Evolutionary conservation across 1,140 invertebrate genomes (phyloP), one percentile per base, ranked within the genome.

Genomic region (Drosophila kohkoa): DNA sequence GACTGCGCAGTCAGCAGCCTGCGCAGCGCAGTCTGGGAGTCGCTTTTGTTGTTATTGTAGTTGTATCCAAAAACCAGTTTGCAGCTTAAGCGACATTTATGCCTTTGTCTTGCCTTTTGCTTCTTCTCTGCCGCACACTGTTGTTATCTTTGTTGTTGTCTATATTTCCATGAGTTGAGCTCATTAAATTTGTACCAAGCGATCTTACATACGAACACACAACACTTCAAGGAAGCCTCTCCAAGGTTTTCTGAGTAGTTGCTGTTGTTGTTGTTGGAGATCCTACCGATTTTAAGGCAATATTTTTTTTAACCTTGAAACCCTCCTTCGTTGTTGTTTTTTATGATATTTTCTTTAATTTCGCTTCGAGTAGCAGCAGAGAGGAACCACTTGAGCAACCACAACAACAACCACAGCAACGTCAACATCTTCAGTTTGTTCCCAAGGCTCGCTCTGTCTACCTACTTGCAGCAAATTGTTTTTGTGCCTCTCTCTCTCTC

Each of bases 51-150:
- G 48, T 68, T 68, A 10, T 20, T 57, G 54, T 41, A 43, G 30
- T 38, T 28, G 54, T 16, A 20, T 13, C 35, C 16, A 43, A 51
- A 20, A 76, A 76, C 74, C 62, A 28, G 74, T 76, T 76, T 68
- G 63, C 63, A 68, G 75, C 75, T 77, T 66, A 71, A 72, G 62
- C 74, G 70, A 77, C 75, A 77, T 77, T 74, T 68, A 77, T 67
- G 70, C 41, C 49, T 72, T 64, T 74, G 60, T 32, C 60, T 68
- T 74, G 52, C 25, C 30, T 10, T 16, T n/a, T 49, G 8, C 54
- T 35, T 32, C 30, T 5, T 52, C 5, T 16, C 11, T 16, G 11
- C 25, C 16, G 6, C 20, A 13, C 35, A 25, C 20, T 25, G 20
- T 25, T 32, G 30, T 32, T 32, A 32, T 32, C 30, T 32, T 64